These are phyloP conservation scores for Sparus aurata DNA, from an alignment of 2,797 vertebrate species.

Conservation along the genomic window DNA sequence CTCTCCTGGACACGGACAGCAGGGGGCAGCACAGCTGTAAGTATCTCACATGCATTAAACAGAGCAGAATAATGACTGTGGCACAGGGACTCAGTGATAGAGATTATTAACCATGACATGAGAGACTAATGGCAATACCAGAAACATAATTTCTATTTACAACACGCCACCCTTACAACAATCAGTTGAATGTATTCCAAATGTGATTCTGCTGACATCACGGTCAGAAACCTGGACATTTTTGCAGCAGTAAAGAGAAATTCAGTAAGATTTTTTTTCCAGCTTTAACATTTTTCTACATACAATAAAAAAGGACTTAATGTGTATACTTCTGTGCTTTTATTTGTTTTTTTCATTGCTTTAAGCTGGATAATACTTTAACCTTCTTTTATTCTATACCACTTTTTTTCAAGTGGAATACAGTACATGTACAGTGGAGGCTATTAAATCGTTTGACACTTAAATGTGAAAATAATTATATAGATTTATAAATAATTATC, in stretches of 20 bases:
- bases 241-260: background rate
- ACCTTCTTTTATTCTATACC: background rate
- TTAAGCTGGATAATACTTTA: too few relatives aligned
- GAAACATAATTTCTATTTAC: conserved; percentile 1
- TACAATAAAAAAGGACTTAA: background rate
- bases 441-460: background rate
- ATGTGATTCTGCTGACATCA: background rate
- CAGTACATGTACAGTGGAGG: background rate
- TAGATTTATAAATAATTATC: too few relatives aligned
- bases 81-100: background rate
- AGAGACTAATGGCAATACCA: conserved; percentile 8
- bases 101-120: conserved; percentile 7
- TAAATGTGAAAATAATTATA: background rate
- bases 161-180: background rate
- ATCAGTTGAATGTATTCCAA: background rate
- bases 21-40: conserved; percentile 88
- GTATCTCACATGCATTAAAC: conserved; percentile 65
- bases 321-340: background rate
- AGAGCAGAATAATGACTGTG: too few relatives aligned
- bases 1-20: conserved; percentile 82
- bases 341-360: background rate
- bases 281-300: background rate
- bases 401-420: background rate
- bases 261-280: background rate
- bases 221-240: background rate